A percentile compares a stretch with the other conserved stretches of the same genome.
phyloP scores from a whole-genome alignment of 2,888 invertebrate genomes.

The Saturnia pavonia region DNA sequence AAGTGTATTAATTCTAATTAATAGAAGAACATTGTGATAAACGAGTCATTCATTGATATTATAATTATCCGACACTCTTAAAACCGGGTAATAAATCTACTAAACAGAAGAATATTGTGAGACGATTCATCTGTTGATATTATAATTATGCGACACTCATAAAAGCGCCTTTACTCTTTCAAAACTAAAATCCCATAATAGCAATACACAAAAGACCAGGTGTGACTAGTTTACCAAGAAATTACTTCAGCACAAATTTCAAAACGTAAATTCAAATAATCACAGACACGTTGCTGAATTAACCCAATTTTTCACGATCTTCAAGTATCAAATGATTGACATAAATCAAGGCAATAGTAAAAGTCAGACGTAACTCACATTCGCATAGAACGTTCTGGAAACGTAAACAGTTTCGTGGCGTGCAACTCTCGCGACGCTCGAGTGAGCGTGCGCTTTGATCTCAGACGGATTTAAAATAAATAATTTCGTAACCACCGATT shows the following conservation, averaged over 20 bases:
- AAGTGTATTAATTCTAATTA: too few relatives aligned
- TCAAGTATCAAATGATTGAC: conserved; percentile 3
- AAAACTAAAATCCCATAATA: neutral
- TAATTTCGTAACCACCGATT: conserved; percentile 1
- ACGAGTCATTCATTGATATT: too few relatives aligned
- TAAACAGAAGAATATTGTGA: too few relatives aligned
- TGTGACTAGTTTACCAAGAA: neutral
- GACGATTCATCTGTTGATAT: too few relatives aligned
- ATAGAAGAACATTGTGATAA: too few relatives aligned
- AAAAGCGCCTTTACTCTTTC: neutral
- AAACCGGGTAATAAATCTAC: too few relatives aligned
- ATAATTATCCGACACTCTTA: too few relatives aligned
- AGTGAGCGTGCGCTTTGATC: conserved; percentile 6
- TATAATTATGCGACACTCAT: neutral
- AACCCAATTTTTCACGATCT: conserved; percentile 10
- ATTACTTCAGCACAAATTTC: neutral
- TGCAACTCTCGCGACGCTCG: neutral
- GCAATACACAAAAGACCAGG: neutral
- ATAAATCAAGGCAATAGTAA: conserved; percentile 12
- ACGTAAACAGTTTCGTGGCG: neutral
- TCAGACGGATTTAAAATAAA: conserved; percentile 4
- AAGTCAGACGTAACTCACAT: conserved; percentile 7
- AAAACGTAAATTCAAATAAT: neutral
- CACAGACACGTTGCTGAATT: conserved; percentile 10
- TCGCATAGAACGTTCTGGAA: conserved; percentile 4